A percentile compares a stretch with the other conserved stretches of the same genome.
These are phyloP conservation scores for Epinotia demarniana DNA, from an alignment of 2,888 invertebrate species.

Conservation along the genomic window DNA sequence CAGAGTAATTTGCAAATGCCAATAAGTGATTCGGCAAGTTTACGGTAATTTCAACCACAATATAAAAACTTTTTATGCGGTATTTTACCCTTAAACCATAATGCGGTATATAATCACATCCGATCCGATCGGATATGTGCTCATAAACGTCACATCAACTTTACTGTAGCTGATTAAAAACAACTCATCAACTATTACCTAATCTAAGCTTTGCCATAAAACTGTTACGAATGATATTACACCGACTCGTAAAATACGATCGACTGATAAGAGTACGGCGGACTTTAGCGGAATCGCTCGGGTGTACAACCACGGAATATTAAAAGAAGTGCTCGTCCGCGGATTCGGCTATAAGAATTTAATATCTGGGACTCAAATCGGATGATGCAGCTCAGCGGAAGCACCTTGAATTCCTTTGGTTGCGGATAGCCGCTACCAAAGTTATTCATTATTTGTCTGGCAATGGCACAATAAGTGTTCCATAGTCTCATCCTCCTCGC, in stretches of 20 bases:
- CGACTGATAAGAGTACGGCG: not conserved
- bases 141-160: not conserved
- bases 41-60: not conserved
- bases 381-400: no score
- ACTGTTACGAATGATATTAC: not conserved
- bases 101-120: no score
- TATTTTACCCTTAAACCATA: no score
- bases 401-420: no score
- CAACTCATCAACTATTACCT: not conserved
- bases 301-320: constrained; percentile 6
- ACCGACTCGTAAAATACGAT: not conserved
- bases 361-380: no score
- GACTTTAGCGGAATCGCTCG: not conserved
- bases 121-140: not conserved
- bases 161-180: not conserved
- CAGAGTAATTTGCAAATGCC: no score
- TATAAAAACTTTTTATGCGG: not conserved
- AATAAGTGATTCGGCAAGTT: not conserved
- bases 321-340: not conserved
- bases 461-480: no score
- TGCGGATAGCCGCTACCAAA: no score
- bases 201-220: not conserved
- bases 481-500: no score
- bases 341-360: not conserved
- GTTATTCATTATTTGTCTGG: no score